Base-by-base conservation (phyloP, 2,113 vertebrate species). In the Melanerpes formicivorus region DNA sequence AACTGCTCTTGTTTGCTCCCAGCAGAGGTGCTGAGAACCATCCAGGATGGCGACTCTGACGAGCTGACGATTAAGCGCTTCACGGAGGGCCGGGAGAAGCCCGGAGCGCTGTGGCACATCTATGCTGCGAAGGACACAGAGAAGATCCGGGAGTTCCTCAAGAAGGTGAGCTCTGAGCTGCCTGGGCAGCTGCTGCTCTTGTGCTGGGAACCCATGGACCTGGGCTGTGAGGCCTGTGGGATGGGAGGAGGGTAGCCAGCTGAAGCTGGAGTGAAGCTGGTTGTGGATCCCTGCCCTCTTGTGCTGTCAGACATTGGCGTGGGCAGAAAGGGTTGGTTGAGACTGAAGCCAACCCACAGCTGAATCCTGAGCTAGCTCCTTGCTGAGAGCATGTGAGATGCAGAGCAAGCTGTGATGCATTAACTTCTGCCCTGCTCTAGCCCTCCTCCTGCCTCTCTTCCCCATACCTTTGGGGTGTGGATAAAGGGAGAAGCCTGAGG, bases 61-160 rank as follows among this genome's bases (percentile, higher is more conserved):
- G 98, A 98, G 18, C 48, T 98, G 84, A 98, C 98, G 62, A 96
- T 98, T 84, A 98, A 98, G 32, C 97, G 98, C 34, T 98, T 98
- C 34, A 97, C 97, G 27, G 98, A 98, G 74, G 96, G 97, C 46
- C 89, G 95, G 56, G 98, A 98, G 60, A 98, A 98, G 52, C 98
- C 98, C 14, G 98, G 98, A 63, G 98, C 98, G 80, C 96, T 98
- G 60, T 98, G 98, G 98, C 98, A 98, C 75, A 98, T 98, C 64
- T 98, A 97, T 30, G 98, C 98, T 90, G 98, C 98, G 22, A 98
- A 98, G 70, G 98, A 98, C n/a, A 98, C 98, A 0, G 98, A 98
- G 90, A 98, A 98, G 92, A 98, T 98, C 90, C 84, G 98, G 58
- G 97, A 98, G 64, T 98, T 98, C 91, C 97, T 98, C 56, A 98